These are phyloP conservation scores for Poecilia velifera DNA, from an alignment of 2,797 vertebrate genomes.

Conservation along the genomic window DNA sequence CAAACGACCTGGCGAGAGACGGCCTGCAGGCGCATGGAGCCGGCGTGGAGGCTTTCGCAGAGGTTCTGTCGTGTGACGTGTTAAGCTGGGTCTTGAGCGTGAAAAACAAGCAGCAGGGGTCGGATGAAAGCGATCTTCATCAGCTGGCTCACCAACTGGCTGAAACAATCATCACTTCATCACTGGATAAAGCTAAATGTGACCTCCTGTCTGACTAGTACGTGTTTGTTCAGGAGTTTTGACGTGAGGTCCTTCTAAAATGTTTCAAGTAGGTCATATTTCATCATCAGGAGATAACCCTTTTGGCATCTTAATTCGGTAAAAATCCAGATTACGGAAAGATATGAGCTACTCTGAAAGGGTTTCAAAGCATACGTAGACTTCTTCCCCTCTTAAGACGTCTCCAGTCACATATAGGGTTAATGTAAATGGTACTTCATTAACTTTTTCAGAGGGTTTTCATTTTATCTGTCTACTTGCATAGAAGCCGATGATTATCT, in stretches of 20 bases:
- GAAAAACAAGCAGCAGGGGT: conserved; percentile 16
- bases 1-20: conserved; percentile 16
- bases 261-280: background rate
- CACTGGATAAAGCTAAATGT: conserved; percentile 59
- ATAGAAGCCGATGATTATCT: background rate
- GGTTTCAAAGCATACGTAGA: background rate
- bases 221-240: background rate
- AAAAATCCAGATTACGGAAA: background rate
- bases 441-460: too few relatives aligned
- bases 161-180: conserved; percentile 63
- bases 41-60: conserved; percentile 62
- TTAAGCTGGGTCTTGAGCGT: conserved; percentile 40
- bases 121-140: conserved; percentile 26
- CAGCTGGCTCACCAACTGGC: conserved; percentile 61
- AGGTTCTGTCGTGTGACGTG: conserved; percentile 71
- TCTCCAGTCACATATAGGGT: background rate
- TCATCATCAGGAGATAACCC: background rate
- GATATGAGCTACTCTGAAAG: background rate
- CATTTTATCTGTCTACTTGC: background rate
- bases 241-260: background rate
- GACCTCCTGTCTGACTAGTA: background rate
- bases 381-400: background rate
- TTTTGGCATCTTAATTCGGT: background rate
- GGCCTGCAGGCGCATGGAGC: conserved; percentile 13
- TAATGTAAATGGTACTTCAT: background rate